Percentiles rank a stretch among this genome's conserved stretches.
These are phyloP conservation scores for Chelon labrosus DNA, from an alignment of 2,797 vertebrate species.

Conservation along the genomic window DNA sequence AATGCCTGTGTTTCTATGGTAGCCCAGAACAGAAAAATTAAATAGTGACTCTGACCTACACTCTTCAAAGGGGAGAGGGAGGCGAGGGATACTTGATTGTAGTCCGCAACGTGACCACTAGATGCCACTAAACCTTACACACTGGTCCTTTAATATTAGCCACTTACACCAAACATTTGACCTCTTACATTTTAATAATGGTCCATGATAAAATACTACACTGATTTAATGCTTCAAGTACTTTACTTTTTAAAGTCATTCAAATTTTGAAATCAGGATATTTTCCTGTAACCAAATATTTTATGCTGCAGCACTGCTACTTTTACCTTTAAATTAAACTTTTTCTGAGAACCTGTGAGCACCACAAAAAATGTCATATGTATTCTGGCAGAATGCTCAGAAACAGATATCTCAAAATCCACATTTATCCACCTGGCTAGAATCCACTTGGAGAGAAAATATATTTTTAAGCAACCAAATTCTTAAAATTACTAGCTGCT, in stretches of 20 bases:
- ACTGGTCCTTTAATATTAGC: too few relatives aligned
- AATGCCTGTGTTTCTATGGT: too few relatives aligned
- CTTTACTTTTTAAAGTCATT: neutral
- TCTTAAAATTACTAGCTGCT: constrained; percentile 14
- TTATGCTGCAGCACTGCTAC: neutral
- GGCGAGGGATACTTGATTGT: too few relatives aligned
- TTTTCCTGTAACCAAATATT: neutral
- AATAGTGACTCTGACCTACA: too few relatives aligned
- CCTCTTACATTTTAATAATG: neutral
- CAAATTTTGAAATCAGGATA: neutral
- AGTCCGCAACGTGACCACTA: too few relatives aligned
- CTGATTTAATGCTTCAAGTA: neutral
- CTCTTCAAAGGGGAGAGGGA: too few relatives aligned
- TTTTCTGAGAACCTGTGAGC: neutral
- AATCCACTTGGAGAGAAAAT: constrained; percentile 9
- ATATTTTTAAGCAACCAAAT: neutral
- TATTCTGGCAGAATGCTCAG: too few relatives aligned
- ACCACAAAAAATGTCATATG: neutral
- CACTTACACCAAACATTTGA: too few relatives aligned
- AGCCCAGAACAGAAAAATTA: too few relatives aligned
- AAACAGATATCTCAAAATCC: neutral
- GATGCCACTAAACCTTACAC: too few relatives aligned
- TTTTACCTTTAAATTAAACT: neutral
- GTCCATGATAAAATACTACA: neutral
- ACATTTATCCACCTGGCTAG: neutral